Evolutionary conservation across 2,888 invertebrate species (phyloP).

Genomic region (Baronia brevicornis): DNA sequence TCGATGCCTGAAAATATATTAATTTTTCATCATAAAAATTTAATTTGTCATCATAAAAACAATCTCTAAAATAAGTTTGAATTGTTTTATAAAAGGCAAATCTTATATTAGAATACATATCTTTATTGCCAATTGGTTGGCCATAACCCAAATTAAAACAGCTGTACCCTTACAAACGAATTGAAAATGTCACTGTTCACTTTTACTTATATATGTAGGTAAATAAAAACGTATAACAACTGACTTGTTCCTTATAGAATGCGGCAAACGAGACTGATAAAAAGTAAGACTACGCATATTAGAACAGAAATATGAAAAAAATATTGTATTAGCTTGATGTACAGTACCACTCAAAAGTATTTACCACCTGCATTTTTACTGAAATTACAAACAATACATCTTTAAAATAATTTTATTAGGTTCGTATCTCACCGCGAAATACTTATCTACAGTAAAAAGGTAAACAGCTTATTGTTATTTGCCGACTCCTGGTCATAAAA

Average conservation of each 20-base stretch:
- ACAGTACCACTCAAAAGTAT: no score
- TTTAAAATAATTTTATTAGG: no score
- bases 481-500: no score
- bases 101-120: background rate
- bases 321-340: constrained; percentile 31
- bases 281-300: constrained; percentile 56
- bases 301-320: constrained; percentile 48
- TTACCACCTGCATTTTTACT: no score
- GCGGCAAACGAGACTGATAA: constrained; percentile 41
- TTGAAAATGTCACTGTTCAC: constrained; percentile 41
- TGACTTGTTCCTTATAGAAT: constrained; percentile 55
- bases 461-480: no score
- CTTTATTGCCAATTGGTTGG: constrained; percentile 2
- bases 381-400: no score
- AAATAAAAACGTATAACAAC: constrained; percentile 52
- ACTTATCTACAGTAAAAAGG: no score
- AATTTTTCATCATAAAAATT: constrained; percentile 26
- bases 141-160: constrained; percentile 15
- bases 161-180: constrained; percentile 14
- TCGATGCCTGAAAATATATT: constrained; percentile 25
- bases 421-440: no score
- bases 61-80: background rate
- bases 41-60: constrained; percentile 4
- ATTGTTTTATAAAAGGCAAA: constrained; percentile 7
- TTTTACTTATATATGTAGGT: constrained; percentile 50